Evolutionary conservation across 1,140 invertebrate genomes (phyloP), one percentile per base, ranked within the genome.

Genomic region (Acromyrmex charruanus): DNA sequence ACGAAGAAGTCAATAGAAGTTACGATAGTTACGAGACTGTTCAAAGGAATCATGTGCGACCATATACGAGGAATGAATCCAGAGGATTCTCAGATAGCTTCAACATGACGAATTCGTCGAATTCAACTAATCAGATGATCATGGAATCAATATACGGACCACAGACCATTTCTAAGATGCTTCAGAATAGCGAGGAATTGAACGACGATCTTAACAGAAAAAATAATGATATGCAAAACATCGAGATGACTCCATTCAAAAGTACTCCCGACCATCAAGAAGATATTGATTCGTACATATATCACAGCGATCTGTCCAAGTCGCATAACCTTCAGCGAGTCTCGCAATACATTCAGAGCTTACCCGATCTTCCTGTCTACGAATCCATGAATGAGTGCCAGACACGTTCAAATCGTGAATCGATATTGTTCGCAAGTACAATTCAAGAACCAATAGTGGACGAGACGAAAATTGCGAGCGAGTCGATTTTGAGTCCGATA

Each of bases 321-420:
- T 63, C 90, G 0, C 89, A 94, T 55, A 92, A 92, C 49, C 87
- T 94, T n/a, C 94, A 94, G 58, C 91, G 94, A 39, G 93, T 95
- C 25, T 95, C 94, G 0, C 94, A 95, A 25, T 95, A 94, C 58
- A 94, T 95, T 16, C 94, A 95, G 72, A 95, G 94, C 86, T 75
- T 95, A 31, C 94, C 95, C 1, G 95, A 94, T 74, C 74, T 90
- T 35, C 91, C 93, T 5, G 89, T 90, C 25, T 92, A 93, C 74
- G 93, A 94, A 1, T 28, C 89, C 6, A 72, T 88, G 44, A 90
- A 90, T 85, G 92, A 94, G 0, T 59, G 86, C 1, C 65, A 31
- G 59, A 12, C 75, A 2, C 71, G 88, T n/a, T 75, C 92, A 5
- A 90, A 92, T n/a, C 91, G 90, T 28, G 84, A 91, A 12, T 81